Base-by-base conservation (phyloP, 2,113 vertebrate genomes). In the Daboia siamensis region DNA sequence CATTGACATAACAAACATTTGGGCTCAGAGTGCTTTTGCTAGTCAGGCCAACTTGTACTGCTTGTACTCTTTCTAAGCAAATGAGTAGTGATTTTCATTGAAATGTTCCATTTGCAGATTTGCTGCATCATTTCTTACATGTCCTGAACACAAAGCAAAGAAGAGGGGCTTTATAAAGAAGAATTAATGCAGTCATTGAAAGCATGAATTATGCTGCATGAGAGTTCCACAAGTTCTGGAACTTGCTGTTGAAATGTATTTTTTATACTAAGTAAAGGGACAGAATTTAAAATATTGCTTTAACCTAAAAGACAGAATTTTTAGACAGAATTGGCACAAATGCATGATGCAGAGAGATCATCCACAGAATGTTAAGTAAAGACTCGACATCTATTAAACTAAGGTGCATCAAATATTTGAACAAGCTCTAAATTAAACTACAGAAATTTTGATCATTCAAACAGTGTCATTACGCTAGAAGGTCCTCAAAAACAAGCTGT, bases 21-120 rank as follows among this genome's bases (percentile, higher is more conserved):
- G 88, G 87, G 52, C 88, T 94, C 51, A 91, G 88, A 12, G 24
- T 93, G 94, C 33, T 39, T 51, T 26, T 86, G 55, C 1, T 51
- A 33, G 88, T 12, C 51, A 52, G 88, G 93, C 92, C 93, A 93
- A n/a, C 88, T 86, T 59, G 89, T 91, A 87, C 94, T 90, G 90
- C 93, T 96, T 92, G 0, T 94, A 69, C 87, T 94, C 95, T 96
- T 91, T 94, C 92, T 94, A 39, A 92, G 94, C 94, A 96, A 94
- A 94, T 89, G 91, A 94, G 88, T 94, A 94, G 94, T 56, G 89
- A 92, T 95, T 96, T 95, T 96, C 94, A 96, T 93, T 94, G 93
- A 94, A 97, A 96, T 96, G 91, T 93, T 94, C 93, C 92, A 93
- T 94, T 95, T 96, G 95, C 92, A 95, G 93, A 91, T 88, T 95